A percentile compares a stretch with the other conserved stretches of the same genome.
These are phyloP conservation scores for Xylocopa sonorina DNA, from an alignment of 1,140 invertebrate species.

Conservation along the genomic window DNA sequence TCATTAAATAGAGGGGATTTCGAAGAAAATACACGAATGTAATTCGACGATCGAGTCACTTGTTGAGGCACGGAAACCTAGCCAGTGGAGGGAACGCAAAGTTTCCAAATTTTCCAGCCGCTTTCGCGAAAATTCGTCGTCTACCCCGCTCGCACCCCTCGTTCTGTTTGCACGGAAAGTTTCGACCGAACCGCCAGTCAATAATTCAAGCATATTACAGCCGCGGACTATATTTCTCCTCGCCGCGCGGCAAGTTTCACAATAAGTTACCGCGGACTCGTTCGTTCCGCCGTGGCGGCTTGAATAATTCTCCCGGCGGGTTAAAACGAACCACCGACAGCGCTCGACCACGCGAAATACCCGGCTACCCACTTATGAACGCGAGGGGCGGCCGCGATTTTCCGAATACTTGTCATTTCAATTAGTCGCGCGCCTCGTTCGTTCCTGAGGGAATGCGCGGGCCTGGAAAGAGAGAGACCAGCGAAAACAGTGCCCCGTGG, in stretches of 20 bases:
- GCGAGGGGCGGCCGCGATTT: background rate
- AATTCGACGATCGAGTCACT: background rate
- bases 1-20: too few relatives aligned
- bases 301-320: conserved; percentile 21
- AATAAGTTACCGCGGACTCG: conserved; percentile 25
- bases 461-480: too few relatives aligned
- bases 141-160: background rate
- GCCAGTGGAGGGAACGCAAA: background rate
- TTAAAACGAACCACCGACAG: background rate
- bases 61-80: background rate
- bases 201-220: conserved; percentile 29
- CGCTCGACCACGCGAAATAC: background rate
- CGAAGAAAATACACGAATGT: too few relatives aligned
- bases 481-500: too few relatives aligned
- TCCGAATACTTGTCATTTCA: background rate
- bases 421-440: too few relatives aligned
- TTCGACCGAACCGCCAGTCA: background rate
- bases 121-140: background rate
- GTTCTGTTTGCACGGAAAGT: conserved; percentile 8
- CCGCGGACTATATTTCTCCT: conserved; percentile 14
- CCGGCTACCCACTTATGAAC: background rate
- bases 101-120: background rate
- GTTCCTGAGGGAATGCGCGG: background rate
- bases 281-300: conserved; percentile 4
- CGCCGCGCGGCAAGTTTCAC: conserved; percentile 11